Evolutionary conservation across 2,888 invertebrate species (phyloP), one percentile per base, ranked within the genome.

Genomic region (Philopedon plagiatum): DNA sequence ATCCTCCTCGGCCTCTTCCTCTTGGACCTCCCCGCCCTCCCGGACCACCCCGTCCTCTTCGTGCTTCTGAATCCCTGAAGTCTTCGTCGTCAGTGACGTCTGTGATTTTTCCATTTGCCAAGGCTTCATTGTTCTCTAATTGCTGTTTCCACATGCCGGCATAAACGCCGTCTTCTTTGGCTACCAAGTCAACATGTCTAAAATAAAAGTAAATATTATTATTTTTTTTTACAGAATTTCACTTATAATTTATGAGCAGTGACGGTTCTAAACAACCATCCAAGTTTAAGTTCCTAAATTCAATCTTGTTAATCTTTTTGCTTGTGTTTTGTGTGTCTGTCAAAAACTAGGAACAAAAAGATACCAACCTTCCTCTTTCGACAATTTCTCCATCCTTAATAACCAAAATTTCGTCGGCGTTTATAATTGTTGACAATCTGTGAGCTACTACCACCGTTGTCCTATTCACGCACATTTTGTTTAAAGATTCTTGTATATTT

Each of bases 361-460:
- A 66, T 49, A 80, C 80, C 78, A 77, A 84, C 84, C 78, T 80
- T 83, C 98, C 99, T 74, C 95, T 89, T 85, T 99, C 98, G 1
- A 94, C 91, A 76, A 99, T 96, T 84, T 92, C 91, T 1, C 99
- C 98, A 1, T 98, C 95, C 81, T 93, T 92, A 39, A 99, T 86
- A 0, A 99, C 98, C 5, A 98, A 86, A 80, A 99, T 99, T 85
- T 96, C 94, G 86, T 98, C 94, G 0, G 97, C 97, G 84, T 98
- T 94, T 76, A 97, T 95, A 71, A 99, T 91, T 0, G 98, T 99
- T 0, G 98, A 98, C 54, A 99, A 85, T 67, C 96, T 90, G 86
- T 99, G 98, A 0, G 99, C 98, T 34, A 99, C 94, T 63, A 98
- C 94, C 7, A 99, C 89, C 0, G 97, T 97, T 0, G 98, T 98